Base-by-base conservation (phyloP, 2,797 vertebrate genomes). In the Diplodus puntazzo region DNA sequence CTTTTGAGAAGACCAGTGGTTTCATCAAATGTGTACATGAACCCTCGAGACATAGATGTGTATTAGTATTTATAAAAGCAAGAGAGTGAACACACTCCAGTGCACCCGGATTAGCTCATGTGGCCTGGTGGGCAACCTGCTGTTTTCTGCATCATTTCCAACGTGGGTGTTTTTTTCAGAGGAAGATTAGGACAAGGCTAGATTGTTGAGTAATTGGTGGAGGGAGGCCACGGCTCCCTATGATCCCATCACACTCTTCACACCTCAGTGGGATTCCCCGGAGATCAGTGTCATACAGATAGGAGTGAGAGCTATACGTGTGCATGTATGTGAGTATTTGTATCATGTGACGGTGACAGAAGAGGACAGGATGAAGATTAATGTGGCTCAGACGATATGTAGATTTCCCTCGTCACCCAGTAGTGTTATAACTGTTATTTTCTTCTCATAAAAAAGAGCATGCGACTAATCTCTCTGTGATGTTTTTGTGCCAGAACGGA, bases 201-300 rank as follows among this genome's bases (percentile, higher is more conserved):
- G 77, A 87, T 89, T 91, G 88, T 87, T 87, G 79, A 85, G 90
- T 94, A 93, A 93, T 93, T 92, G 87, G 90, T 84, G 81, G 78
- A 90, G 85, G 80, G 82, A 81, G 87, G 87, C 88, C 87, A 76
- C 48, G 1, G 71, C 87, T 87, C 85, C 67, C 72, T 87, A 58
- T 90, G 92, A 94, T 92, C 90, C 90, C 86, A 93, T 93, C 92
- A 92, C 76, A 79, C 82, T 82, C 89, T 89, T 93, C 90, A 92
- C 91, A 93, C 92, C 88, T 86, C 90, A 79, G 46, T 79, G 89
- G 65, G 12, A 49, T 73, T 80, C 90, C 88, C 91, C 52, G 0
- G 86, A 89, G 92, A 89, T 69, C 73, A 27, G 55, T 57, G 73
- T 61, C 69, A 46, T 75, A 78, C 63, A 83, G 66, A 91, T 54